Conservation (phyloP, 2,888 invertebrate genomes). For the Luperina nickerlii region DNA sequence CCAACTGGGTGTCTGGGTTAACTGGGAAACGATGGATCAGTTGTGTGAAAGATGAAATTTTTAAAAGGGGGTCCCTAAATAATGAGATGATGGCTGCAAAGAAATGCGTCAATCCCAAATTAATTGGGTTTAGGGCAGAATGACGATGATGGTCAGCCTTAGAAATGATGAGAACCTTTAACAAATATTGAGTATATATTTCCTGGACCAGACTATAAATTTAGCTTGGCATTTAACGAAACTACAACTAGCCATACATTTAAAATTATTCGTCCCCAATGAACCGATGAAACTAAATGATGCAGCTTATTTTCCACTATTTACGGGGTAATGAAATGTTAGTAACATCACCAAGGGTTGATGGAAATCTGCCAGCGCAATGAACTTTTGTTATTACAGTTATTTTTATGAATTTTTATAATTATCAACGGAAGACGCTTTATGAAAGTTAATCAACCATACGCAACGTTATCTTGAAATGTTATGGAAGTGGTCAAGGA, state of each 20-base stretch:
- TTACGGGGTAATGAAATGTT: background rate
- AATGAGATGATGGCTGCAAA: background rate
- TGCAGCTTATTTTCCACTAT: background rate
- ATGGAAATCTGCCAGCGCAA: background rate
- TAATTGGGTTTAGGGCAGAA: no score
- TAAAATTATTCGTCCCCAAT: background rate
- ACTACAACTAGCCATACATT: background rate
- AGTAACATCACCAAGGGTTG: background rate
- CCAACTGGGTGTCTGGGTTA: no score
- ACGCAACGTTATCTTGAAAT: constrained; percentile 11
- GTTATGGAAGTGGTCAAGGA: constrained; percentile 26
- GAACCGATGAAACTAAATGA: background rate
- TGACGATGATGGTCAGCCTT: background rate
- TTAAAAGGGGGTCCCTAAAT: background rate
- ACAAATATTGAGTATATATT: no score
- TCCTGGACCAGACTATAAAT: background rate
- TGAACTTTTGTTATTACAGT: background rate
- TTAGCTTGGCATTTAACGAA: background rate
- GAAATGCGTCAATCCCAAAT: background rate
- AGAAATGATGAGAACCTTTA: background rate
- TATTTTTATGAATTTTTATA: no score
- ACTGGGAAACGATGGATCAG: background rate
- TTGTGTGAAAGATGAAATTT: background rate
- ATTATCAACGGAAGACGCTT: background rate
- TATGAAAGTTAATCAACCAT: constrained; percentile 16